Evolutionary conservation across 2,888 invertebrate genomes (phyloP).

Genomic region (Athalia circularis): DNA sequence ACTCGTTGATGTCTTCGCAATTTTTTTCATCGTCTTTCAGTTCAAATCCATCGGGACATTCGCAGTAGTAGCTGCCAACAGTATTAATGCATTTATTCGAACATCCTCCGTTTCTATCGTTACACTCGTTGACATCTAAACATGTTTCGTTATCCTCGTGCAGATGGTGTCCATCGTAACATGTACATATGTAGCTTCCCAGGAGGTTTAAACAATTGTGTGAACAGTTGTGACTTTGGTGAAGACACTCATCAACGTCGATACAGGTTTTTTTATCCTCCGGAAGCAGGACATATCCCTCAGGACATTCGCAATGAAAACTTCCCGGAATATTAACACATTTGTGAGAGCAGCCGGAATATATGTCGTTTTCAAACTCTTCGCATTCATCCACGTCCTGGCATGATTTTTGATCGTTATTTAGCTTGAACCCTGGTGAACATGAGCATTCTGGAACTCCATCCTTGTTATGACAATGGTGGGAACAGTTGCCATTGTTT

Average conservation of each 20-base stretch:
- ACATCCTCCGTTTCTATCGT: constrained; percentile 73
- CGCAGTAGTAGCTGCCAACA: constrained; percentile 75
- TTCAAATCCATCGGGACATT: constrained; percentile 76
- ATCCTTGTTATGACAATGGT: constrained; percentile 74
- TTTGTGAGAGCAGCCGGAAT: constrained; percentile 68
- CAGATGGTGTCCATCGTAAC: constrained; percentile 65
- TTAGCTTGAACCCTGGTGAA: constrained; percentile 74
- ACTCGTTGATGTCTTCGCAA: constrained; percentile 74
- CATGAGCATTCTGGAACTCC: constrained; percentile 77
- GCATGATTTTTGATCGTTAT: constrained; percentile 64
- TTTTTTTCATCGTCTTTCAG: constrained; percentile 69
- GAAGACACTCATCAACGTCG: constrained; percentile 73
- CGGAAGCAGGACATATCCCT: constrained; percentile 72
- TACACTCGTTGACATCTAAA: constrained; percentile 69
- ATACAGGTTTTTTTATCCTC: constrained; percentile 73
- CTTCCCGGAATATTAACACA: constrained; percentile 77
- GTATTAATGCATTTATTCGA: constrained; percentile 75
- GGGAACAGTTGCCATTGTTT: constrained; percentile 73
- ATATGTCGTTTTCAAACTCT: constrained; percentile 68
- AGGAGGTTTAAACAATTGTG: constrained; percentile 65
- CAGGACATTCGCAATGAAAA: constrained; percentile 76
- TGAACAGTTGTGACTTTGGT: constrained; percentile 63
- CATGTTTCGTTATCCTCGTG: constrained; percentile 68
- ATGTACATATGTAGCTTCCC: constrained; percentile 71
- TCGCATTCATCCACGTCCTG: constrained; percentile 71